phyloP scores from a whole-genome alignment of 2,888 invertebrate genomes.

The Lamellibrachia satsuma region DNA sequence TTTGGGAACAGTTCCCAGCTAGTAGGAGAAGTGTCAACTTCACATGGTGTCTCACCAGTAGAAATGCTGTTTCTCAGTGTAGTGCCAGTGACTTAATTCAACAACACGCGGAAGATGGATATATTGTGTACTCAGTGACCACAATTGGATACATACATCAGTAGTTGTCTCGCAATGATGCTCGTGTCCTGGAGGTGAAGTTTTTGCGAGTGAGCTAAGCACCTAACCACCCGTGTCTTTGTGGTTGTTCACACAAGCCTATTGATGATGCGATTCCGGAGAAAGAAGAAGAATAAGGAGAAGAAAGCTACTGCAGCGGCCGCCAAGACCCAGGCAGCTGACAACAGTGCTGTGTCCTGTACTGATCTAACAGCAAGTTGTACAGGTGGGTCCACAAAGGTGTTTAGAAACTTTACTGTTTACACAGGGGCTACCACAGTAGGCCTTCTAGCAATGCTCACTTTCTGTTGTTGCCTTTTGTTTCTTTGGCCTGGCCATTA shows the following conservation, averaged over 20 bases:
- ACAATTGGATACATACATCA: not conserved
- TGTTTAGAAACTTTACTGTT: too few relatives aligned
- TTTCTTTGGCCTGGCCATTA: not conserved
- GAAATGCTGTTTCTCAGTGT: not conserved
- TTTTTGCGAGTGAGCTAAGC: not conserved
- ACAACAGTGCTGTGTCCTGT: not conserved
- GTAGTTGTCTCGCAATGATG: not conserved
- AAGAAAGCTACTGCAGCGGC: not conserved
- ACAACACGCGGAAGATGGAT: not conserved
- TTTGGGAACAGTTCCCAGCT: not conserved
- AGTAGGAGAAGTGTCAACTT: not conserved
- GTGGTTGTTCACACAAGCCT: not conserved
- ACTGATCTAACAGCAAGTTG: not conserved
- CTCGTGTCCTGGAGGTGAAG: not conserved
- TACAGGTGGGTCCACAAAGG: not conserved
- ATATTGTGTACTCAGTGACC: not conserved
- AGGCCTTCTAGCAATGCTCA: not conserved
- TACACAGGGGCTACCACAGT: not conserved
- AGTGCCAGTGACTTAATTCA: not conserved
- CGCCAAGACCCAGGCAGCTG: not conserved
- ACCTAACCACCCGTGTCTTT: not conserved
- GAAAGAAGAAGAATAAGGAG: not conserved
- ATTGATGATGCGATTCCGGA: slow-evolving; percentile 10
- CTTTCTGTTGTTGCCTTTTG: not conserved
- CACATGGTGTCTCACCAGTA: not conserved